Percentiles rank a stretch among this genome's conserved stretches.
These are phyloP conservation scores for Parnassius smintheus DNA, from an alignment of 2,888 invertebrate genomes.

Conservation along the genomic window DNA sequence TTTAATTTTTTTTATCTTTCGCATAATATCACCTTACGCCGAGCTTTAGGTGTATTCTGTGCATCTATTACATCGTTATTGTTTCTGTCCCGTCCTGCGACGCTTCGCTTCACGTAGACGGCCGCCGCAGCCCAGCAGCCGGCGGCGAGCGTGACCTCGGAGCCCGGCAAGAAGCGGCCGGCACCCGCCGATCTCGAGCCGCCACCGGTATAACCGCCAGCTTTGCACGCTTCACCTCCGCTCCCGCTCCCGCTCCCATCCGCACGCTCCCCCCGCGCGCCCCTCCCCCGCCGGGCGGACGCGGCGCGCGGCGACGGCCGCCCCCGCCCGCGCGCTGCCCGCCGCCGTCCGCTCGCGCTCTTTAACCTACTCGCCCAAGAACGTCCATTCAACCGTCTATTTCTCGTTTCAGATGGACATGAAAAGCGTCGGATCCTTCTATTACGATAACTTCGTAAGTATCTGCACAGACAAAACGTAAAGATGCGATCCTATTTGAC, in stretches of 20 bases:
- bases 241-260: slow-evolving; percentile 45
- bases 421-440: slow-evolving; percentile 97
- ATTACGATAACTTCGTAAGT: slow-evolving; percentile 98
- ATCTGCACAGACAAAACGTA: slow-evolving; percentile 45
- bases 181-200: slow-evolving; percentile 82
- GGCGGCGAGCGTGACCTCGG: slow-evolving; percentile 84
- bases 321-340: slow-evolving; percentile 42
- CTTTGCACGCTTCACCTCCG: slow-evolving; percentile 83
- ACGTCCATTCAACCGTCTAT: slow-evolving; percentile 68
- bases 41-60: slow-evolving; percentile 81
- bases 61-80: slow-evolving; percentile 81
- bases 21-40: slow-evolving; percentile 79
- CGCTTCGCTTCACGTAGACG: slow-evolving; percentile 81
- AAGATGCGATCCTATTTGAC: too few species aligned
- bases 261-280: slow-evolving; percentile 51
- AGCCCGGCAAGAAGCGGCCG: slow-evolving; percentile 97
- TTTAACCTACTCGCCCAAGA: slow-evolving; percentile 40
- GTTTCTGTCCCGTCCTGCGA: slow-evolving; percentile 81
- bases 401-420: slow-evolving; percentile 94
- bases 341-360: slow-evolving; percentile 36
- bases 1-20: slow-evolving; percentile 75
- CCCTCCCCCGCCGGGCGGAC: slow-evolving; percentile 51
- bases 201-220: slow-evolving; percentile 94
- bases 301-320: slow-evolving; percentile 55
- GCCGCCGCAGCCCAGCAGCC: slow-evolving; percentile 82